Percentiles rank a stretch among this genome's conserved stretches.
phyloP scores from a whole-genome alignment of 2,797 vertebrate species.

The Champsocephalus gunnari region DNA sequence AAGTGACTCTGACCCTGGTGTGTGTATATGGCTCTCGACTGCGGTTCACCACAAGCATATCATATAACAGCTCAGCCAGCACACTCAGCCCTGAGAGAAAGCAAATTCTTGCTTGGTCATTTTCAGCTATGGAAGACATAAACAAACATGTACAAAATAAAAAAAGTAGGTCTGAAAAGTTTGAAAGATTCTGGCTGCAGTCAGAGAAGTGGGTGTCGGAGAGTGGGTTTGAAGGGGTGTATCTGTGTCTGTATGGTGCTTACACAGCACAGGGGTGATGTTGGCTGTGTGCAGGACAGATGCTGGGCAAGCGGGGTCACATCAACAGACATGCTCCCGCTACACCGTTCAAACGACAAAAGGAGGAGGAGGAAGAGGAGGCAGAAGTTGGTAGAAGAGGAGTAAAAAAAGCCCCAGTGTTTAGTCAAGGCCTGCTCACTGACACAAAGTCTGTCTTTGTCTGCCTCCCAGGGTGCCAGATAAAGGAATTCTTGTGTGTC shows the following conservation, averaged over 20 bases:
- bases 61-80: slow-evolving; percentile 72
- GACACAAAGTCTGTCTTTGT: slow-evolving; percentile 90
- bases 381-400: slow-evolving; percentile 68
- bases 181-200: slow-evolving; percentile 11
- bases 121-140: slow-evolving; percentile 40
- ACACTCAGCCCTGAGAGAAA: slow-evolving; percentile 52
- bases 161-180: slow-evolving; percentile 8
- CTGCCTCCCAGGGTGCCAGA: slow-evolving; percentile 88
- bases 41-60: slow-evolving; percentile 81
- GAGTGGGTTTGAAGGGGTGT: slow-evolving; percentile 15
- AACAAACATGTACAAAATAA: slow-evolving; percentile 28
- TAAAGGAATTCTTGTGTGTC: slow-evolving; percentile 94
- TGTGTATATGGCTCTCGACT: slow-evolving; percentile 61
- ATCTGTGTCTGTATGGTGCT: slow-evolving; percentile 27
- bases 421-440: slow-evolving; percentile 86
- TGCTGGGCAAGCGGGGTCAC: slow-evolving; percentile 57
- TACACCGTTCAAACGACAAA: slow-evolving; percentile 58
- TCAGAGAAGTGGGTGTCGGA: neutral
- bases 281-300: slow-evolving; percentile 55
- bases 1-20: slow-evolving; percentile 59
- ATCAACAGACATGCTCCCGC: slow-evolving; percentile 59
- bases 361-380: slow-evolving; percentile 65
- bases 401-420: slow-evolving; percentile 72
- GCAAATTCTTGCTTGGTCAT: slow-evolving; percentile 48
- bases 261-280: slow-evolving; percentile 24